Conservation (phyloP, 2,113 vertebrate species). For the Pseudopodoces humilis region DNA sequence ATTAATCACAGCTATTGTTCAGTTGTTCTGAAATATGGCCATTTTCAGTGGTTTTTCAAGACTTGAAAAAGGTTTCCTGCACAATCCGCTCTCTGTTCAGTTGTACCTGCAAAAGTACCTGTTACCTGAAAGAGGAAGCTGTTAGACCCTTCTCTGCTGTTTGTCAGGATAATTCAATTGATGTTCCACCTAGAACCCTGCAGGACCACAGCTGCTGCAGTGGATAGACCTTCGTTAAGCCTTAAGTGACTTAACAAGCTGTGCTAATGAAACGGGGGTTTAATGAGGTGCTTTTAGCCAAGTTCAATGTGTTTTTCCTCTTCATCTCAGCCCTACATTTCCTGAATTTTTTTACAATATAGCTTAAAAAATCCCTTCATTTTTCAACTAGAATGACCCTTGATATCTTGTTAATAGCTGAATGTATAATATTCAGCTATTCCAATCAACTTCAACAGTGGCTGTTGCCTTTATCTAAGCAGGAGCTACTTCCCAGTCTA, state of each 20-base stretch:
- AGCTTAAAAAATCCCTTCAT: background rate
- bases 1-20: conserved; percentile 25
- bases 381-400: background rate
- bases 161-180: conserved; percentile 28
- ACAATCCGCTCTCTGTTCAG: background rate
- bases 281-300: conserved; percentile 38
- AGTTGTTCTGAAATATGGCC: background rate
- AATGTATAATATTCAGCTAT: background rate
- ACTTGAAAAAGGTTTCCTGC: background rate
- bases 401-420: conserved; percentile 3
- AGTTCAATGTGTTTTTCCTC: background rate
- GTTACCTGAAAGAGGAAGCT: background rate
- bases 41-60: background rate
- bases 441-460: background rate
- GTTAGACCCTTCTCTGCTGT: background rate
- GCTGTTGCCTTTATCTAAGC: background rate
- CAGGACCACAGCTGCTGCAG: conserved; percentile 33
- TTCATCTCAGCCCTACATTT: conserved; percentile 23
- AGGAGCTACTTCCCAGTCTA: background rate
- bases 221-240: conserved; percentile 31
- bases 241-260: conserved; percentile 37
- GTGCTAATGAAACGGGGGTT: conserved; percentile 3
- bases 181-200: conserved; percentile 45
- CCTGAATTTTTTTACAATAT: background rate
- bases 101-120: background rate